Base-by-base conservation (phyloP, 2,113 vertebrate genomes). In the Sorex araneus region DNA sequence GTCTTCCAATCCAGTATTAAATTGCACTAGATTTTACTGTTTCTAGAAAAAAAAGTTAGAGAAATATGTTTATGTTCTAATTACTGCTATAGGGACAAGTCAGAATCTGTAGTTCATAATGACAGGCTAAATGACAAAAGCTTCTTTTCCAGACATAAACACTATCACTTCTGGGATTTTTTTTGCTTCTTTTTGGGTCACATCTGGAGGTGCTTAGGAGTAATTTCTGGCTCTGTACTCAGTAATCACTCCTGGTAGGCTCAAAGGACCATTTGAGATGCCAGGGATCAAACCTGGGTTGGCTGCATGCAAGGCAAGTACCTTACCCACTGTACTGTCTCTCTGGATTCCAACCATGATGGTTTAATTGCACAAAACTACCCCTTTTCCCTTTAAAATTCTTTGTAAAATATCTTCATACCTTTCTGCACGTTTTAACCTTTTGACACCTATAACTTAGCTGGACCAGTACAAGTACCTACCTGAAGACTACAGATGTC, bases 401-500 rank as follows among this genome's bases (percentile, higher is more conserved):
- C 77, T 94, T 96, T n/a, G n/a, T 67, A 40, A 78, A 81, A 95
- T 95, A 82, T 70, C 93, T 54, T 36, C 94, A 92, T 80, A 54
- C 25, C 34, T 40, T 70, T 80, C 87, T 97, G 82, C 70, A 93
- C 30, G 57, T 84, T 96, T 81, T 76, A 67, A 2, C 91, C 34
- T 92, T 94, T 92, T 66, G 73, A 16, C 93, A 76, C 57, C 84
- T 83, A 50, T 50, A 50, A 50, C 13, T 50, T 94, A 87, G 81
- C 83, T 96, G 45, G 83, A 94, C 64, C 28, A 89, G 90, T 67
- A 96, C 95, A 90, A 96, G 93, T 87, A 67, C n/a, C 78, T 92
- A 95, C 78, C 76, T 75, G 83, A 95, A 47, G 87, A 92, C 93
- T 94, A 95, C 57, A 95, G 92, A 95, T 95, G 97, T 97, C 67